Percentiles rank a stretch among this genome's conserved stretches.
Conservation (phyloP, 2,113 vertebrate genomes). For the Theropithecus gelada region DNA sequence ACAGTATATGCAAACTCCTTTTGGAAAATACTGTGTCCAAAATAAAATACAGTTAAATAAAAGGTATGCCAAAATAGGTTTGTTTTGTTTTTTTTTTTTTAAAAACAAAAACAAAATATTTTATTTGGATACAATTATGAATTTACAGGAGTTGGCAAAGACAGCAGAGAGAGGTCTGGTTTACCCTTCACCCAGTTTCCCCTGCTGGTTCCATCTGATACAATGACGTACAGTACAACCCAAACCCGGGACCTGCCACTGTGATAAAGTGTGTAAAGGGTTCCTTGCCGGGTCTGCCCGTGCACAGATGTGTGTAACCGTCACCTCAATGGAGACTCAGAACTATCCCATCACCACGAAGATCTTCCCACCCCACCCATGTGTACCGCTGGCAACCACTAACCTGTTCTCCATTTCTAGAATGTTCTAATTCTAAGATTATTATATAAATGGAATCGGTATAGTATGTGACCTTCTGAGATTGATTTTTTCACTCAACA, state of each 20-base stretch:
- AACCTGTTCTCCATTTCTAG: neutral
- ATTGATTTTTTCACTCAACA: neutral
- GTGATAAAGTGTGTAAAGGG: accelerated
- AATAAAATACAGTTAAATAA: neutral
- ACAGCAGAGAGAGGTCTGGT: neutral
- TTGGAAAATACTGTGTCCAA: neutral
- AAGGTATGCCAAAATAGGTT: neutral
- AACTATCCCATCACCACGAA: neutral
- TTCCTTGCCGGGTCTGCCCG: accelerated
- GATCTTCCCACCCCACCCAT: neutral
- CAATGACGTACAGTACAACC: neutral
- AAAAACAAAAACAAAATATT: too few species aligned
- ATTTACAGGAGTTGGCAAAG: neutral
- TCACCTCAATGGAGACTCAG: neutral
- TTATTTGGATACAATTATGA: neutral
- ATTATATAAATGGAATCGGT: neutral
- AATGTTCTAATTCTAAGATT: neutral
- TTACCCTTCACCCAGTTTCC: too few species aligned
- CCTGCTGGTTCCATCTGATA: neutral
- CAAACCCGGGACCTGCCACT: neutral
- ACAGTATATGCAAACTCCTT: neutral
- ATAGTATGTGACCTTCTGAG: neutral
- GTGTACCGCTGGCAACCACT: neutral
- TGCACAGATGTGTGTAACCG: accelerated
- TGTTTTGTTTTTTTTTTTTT: neutral